Evolutionary conservation across 2,797 vertebrate species (phyloP).

Genomic region (Tamandua tetradactyla): DNA sequence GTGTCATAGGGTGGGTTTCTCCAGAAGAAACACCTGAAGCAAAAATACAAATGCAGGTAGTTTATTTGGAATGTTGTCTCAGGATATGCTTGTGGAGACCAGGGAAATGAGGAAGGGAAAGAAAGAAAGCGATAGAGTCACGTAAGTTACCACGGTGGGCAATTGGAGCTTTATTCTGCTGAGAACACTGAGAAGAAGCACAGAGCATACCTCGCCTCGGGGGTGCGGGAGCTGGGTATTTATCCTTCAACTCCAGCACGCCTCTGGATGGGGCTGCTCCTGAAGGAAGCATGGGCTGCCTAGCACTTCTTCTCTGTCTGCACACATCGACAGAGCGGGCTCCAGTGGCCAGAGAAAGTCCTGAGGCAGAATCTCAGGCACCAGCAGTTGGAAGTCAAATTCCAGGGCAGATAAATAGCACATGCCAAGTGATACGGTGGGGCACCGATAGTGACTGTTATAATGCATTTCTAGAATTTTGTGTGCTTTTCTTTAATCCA

Average conservation of each 20-base stretch:
- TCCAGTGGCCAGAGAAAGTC: not conserved
- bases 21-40: not conserved
- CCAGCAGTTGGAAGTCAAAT: not conserved
- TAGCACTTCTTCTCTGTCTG: not conserved
- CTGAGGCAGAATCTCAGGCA: not conserved
- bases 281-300: not conserved
- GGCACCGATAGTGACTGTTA: not conserved
- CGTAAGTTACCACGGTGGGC: not conserved
- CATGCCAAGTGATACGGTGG: not conserved
- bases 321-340: not conserved
- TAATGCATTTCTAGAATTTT: not conserved
- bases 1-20: not conserved
- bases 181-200: not conserved
- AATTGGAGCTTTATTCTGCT: no score
- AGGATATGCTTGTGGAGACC: not conserved
- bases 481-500: not conserved
- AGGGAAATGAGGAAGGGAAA: not conserved
- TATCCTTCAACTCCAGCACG: not conserved
- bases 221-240: not conserved
- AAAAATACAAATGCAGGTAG: not conserved
- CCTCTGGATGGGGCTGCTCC: not conserved
- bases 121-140: not conserved
- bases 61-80: not conserved
- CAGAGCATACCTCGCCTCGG: accelerated
- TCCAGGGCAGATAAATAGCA: accelerated